These are phyloP conservation scores for Uropetala carovei DNA, from an alignment of 2,888 invertebrate species.

Conservation along the genomic window DNA sequence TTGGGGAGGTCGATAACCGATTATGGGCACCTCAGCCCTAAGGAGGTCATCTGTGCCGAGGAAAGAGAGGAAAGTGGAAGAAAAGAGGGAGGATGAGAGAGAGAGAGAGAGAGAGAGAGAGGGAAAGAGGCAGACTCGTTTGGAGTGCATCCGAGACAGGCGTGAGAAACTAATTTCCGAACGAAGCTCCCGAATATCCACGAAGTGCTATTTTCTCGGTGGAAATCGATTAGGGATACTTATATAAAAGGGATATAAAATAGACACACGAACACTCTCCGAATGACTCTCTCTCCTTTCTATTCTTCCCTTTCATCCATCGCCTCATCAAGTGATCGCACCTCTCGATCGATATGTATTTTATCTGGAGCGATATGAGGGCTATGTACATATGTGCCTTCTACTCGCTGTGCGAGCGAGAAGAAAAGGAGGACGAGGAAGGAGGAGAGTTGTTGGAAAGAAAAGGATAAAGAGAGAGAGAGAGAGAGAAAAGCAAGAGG, in stretches of 20 bases:
- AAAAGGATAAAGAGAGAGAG: too few species aligned
- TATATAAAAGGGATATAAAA: not conserved
- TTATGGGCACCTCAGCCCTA: not conserved
- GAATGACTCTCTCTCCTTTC: too few species aligned
- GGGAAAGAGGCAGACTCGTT: not conserved
- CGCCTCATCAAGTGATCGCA: too few species aligned
- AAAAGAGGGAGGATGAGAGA: not conserved
- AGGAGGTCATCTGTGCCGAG: not conserved
- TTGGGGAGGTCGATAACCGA: not conserved
- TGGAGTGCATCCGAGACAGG: not conserved
- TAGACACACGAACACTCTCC: too few species aligned
- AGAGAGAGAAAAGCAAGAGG: too few species aligned
- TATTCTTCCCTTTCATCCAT: too few species aligned
- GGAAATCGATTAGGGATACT: slow-evolving; percentile 24
- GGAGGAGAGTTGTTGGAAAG: too few species aligned
- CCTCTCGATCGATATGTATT: too few species aligned
- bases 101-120: not conserved
- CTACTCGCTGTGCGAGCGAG: not conserved
- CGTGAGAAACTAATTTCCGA: slow-evolving; percentile 32
- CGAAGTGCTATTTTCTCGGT: not conserved
- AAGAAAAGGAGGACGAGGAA: not conserved
- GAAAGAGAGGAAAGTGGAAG: not conserved
- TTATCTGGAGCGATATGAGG: too few species aligned
- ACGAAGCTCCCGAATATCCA: not conserved
- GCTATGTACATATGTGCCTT: too few species aligned